Base-by-base conservation (phyloP, 2,113 vertebrate species). In the Catharus minimus region DNA sequence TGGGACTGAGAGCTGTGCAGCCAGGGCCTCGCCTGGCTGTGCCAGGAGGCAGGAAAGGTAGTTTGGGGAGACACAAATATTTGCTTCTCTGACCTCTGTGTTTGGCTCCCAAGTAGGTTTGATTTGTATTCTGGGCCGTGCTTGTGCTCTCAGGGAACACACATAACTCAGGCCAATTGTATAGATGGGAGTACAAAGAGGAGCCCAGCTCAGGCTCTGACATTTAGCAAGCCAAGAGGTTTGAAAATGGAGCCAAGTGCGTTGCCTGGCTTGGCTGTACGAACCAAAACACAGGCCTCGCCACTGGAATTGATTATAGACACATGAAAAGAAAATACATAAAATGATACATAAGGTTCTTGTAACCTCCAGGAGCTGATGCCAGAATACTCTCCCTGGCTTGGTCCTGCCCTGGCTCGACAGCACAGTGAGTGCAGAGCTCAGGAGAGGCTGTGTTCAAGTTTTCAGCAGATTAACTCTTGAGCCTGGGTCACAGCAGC, bases 311-410 rank as follows among this genome's bases (percentile, higher is more conserved):
- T 94, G 94, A 96, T 97, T 96, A 97, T 73, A 94, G 81, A 76
- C 89, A 95, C 95, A 96, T 95, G 95, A 97, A 97, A 96, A 96
- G 82, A 96, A 95, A 95, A 96, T 93, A 93, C 81, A 95, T 91
- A 77, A 95, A 95, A 92, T 87, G 91, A 95, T 96, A 95, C 92
- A 94, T 96, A 96, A 94, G 88, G 95, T 95, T 96, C 91, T 94
- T 95, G 94, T 96, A 97, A 94, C 95, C 92, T 78, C 88, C 77
- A 75, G 55, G 39, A 95, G 82, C 66, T 32, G 85, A 85, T 82
- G 90, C 93, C 95, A 93, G 89, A 89, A 95, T 67, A 17, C 27
- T 86, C 83, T 94, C 28, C 2, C 73, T 93, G 94, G 93, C 86
- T 95, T 95, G 91, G 95, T 50, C 81, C 62, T 94, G 82, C 79